phyloP scores from a whole-genome alignment of 2,888 invertebrate species.

The Coecobrya sp. region DNA sequence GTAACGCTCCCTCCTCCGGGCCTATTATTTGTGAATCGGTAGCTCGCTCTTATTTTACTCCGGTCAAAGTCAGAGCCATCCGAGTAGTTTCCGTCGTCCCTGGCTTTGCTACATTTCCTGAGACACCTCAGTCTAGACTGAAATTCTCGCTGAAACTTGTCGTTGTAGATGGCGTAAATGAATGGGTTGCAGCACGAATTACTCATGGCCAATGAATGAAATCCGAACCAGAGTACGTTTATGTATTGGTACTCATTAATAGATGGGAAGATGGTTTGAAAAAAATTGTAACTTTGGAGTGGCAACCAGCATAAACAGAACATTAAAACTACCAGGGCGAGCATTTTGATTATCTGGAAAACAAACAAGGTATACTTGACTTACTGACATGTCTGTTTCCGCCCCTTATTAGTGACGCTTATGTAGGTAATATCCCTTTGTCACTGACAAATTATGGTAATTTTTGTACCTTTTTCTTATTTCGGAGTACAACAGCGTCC shows the following conservation, averaged over 20 bases:
- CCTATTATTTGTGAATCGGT: constrained; percentile 66
- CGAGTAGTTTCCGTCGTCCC: constrained; percentile 77
- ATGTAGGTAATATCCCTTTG: not conserved
- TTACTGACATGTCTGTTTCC: no score
- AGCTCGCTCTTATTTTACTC: constrained; percentile 68
- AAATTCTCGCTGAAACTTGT: constrained; percentile 94
- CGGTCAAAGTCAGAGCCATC: constrained; percentile 85
- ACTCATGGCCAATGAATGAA: constrained; percentile 91
- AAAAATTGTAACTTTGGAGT: constrained; percentile 92
- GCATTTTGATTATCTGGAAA: constrained; percentile 95
- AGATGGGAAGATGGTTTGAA: constrained; percentile 91
- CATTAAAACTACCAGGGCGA: constrained; percentile 90
- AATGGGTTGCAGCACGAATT: constrained; percentile 97
- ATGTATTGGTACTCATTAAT: constrained; percentile 93
- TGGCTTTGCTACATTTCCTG: constrained; percentile 67
- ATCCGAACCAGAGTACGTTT: constrained; percentile 95
- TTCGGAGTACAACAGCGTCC: constrained; percentile 89
- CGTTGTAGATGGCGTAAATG: constrained; percentile 96
- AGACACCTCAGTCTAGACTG: constrained; percentile 90
- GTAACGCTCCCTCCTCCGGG: constrained; percentile 14
- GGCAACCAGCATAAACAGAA: constrained; percentile 94
- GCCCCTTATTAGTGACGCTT: no score
- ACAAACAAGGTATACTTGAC: not conserved
- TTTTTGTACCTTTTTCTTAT: constrained; percentile 57
- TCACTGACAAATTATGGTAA: not conserved